Base-by-base conservation (phyloP, 2,113 vertebrate genomes). In the Ancistrus triradiatus region DNA sequence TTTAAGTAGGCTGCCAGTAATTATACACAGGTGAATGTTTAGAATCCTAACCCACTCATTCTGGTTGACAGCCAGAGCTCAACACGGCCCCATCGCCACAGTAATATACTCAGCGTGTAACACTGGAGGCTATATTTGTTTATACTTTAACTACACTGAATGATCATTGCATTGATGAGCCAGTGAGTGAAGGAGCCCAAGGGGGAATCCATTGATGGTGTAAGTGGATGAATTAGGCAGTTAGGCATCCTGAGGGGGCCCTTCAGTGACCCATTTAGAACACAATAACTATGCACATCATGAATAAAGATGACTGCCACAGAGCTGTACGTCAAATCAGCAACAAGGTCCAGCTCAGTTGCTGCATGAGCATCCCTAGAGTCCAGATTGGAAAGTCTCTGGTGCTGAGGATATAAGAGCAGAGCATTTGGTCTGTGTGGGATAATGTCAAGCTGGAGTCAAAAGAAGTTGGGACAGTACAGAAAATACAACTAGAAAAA, bases 161-260 rank as follows among this genome's bases (percentile, higher is more conserved):
- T 44, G 21, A 47, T 65, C 40, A 38, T 11, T 25, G 42, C 31
- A 24, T 56, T 21, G 18, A 37, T 19, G 10, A 44, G 42, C 19
- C 42, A 52, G 14, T 46, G 18, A 64, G 38, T 31, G 17, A 44
- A 33, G 24, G 7, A 53, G 49, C 62, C 50, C 51, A 44, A 55
- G 3, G 27, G 40, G 27, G 24, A 44, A 46, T 46, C 9, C 17
- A 64, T 33, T 44, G 27, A 65, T 19, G 42, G 63, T 22, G 21
- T 27, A 56, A 37, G 42, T 57, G 51, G 28, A 65, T 48, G 51
- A 55, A 65, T 56, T 57, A 47, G 51, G n/a, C 6, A 25, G 56
- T 56, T 56, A 47, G 9, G 47, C 42, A 47, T 15, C 28, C 25
- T 19, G 40, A 37, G n/a, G 42, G 14, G 19, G 33, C 10, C 14